These are phyloP conservation scores for Albula goreensis DNA, from an alignment of 2,113 vertebrate genomes.

Conservation along the genomic window DNA sequence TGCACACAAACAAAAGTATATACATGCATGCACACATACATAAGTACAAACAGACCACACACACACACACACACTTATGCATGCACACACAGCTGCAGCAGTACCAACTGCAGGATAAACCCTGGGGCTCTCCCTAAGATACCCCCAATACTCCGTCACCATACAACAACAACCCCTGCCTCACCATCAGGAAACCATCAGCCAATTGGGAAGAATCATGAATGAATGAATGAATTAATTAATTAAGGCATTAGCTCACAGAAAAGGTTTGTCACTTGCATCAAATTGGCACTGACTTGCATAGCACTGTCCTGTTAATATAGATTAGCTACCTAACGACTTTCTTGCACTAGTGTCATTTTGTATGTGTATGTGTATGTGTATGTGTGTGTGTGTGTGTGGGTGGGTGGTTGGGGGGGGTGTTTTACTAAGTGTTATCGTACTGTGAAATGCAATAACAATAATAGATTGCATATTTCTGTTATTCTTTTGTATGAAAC, in stretches of 20 bases:
- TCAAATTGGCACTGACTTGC: neutral
- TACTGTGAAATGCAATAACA: neutral
- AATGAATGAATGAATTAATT: no score
- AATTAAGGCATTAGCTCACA: slow-evolving; percentile 46
- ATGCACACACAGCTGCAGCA: no score
- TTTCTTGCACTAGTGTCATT: neutral
- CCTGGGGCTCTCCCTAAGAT: neutral
- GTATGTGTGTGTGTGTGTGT: neutral
- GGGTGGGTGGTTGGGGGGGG: neutral
- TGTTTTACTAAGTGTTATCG: no score
- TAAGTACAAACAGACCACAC: neutral
- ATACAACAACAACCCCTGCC: slow-evolving; percentile 30
- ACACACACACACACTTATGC: no score
- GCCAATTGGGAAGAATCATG: slow-evolving; percentile 44
- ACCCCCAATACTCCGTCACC: neutral
- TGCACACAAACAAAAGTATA: neutral
- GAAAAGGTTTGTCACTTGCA: slow-evolving; percentile 19
- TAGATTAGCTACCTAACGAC: neutral
- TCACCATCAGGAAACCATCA: slow-evolving; percentile 50
- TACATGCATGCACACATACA: neutral
- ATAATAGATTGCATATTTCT: neutral
- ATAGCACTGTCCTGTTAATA: neutral
- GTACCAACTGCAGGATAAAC: slow-evolving; percentile 11
- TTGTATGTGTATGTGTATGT: neutral
- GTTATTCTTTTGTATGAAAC: neutral